A percentile compares a stretch with the other conserved stretches of the same genome.
Conservation (phyloP, 2,888 invertebrate genomes). For the Chalcosyrphus nemorum region DNA sequence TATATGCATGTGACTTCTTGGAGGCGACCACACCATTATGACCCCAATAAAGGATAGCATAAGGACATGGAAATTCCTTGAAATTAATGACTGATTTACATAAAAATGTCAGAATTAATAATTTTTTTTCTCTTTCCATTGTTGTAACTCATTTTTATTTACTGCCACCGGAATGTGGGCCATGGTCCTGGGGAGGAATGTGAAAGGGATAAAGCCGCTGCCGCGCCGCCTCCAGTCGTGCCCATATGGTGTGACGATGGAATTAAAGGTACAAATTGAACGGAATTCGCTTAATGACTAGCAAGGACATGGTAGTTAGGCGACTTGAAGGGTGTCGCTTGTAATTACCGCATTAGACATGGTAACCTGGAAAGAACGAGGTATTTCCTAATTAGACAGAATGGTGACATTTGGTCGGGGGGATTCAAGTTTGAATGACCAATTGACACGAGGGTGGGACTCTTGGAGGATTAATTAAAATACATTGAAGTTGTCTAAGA, state of each 20-base stretch:
- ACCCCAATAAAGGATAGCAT: constrained; percentile 4
- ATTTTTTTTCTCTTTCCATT: constrained; percentile 48
- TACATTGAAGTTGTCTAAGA: background rate
- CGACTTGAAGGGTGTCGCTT: constrained; percentile 54
- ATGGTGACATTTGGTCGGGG: constrained; percentile 7
- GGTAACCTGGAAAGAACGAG: constrained; percentile 25
- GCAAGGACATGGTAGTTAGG: constrained; percentile 28
- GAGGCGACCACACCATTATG: constrained; percentile 20
- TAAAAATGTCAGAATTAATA: constrained; percentile 55
- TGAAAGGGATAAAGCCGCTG: constrained; percentile 18
- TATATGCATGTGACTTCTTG: constrained; percentile 34
- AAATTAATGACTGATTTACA: constrained; percentile 58
- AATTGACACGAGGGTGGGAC: constrained; percentile 32
- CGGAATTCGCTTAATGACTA: constrained; percentile 54
- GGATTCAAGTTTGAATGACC: constrained; percentile 22
- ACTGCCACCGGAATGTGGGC: background rate
- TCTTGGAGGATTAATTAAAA: background rate
- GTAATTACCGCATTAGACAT: constrained; percentile 63
- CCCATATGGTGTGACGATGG: constrained; percentile 38
- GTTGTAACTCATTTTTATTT: constrained; percentile 59
- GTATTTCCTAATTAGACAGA: constrained; percentile 46
- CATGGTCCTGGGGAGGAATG: constrained; percentile 5
- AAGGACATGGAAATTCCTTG: constrained; percentile 46
- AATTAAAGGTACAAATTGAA: constrained; percentile 45
- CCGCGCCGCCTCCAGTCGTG: too few relatives aligned